Conservation (phyloP, 2,888 invertebrate genomes). For the Unio pictorum region DNA sequence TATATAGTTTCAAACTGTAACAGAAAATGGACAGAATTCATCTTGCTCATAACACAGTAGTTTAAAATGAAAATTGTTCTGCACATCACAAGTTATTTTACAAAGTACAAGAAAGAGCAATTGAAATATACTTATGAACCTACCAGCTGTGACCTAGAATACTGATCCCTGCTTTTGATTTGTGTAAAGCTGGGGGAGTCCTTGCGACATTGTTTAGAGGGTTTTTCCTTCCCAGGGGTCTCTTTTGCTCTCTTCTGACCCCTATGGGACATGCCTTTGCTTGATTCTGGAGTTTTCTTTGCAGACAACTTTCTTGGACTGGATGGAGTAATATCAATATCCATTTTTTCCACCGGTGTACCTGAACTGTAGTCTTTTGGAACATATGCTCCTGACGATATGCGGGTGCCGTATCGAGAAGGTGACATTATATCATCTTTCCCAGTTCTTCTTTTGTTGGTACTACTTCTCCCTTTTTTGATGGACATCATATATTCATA, state of each 20-base stretch:
- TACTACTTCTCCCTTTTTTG: constrained; percentile 6
- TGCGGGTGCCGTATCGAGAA: constrained; percentile 28
- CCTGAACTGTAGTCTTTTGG: constrained; percentile 22
- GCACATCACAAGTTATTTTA: too few species aligned
- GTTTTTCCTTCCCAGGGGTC: constrained; percentile 1
- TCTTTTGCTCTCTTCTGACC: constrained; percentile 4
- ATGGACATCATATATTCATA: constrained; percentile 9
- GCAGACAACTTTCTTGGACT: constrained; percentile 5
- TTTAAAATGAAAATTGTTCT: too few species aligned
- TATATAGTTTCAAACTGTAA: too few species aligned
- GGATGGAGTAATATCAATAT: not conserved
- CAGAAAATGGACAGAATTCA: too few species aligned
- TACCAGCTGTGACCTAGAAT: too few species aligned
- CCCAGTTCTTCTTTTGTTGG: not conserved
- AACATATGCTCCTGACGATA: constrained; percentile 14
- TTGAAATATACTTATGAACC: too few species aligned
- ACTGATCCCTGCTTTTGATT: too few species aligned
- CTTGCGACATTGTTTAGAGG: not conserved
- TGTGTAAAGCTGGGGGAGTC: too few species aligned
- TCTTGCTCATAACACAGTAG: too few species aligned
- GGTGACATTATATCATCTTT: constrained; percentile 4
- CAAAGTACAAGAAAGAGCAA: too few species aligned
- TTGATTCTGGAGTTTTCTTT: not conserved
- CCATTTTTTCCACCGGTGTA: constrained; percentile 4
- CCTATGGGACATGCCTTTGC: constrained; percentile 2